Evolutionary conservation across 23 tunicate species (phyloP).

Genomic region (Halocynthia roretzi): DNA sequence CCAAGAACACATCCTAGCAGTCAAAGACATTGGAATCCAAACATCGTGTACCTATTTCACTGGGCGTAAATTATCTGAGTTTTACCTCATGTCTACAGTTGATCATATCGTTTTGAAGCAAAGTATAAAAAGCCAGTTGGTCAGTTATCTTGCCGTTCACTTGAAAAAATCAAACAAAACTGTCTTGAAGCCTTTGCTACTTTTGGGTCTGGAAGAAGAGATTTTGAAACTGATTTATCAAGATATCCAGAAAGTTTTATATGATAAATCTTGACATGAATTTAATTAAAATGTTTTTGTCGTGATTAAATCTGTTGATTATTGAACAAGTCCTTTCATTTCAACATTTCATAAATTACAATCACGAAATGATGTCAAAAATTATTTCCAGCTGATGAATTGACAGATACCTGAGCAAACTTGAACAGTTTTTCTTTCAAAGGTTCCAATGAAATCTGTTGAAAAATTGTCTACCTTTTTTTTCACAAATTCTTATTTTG

Average conservation of each 20-base stretch:
- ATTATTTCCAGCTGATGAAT: too few relatives aligned
- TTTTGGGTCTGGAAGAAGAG: conserved; percentile 1
- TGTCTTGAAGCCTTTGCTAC: not conserved
- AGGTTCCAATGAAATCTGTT: too few relatives aligned
- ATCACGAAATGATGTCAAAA: too few relatives aligned
- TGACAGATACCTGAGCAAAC: too few relatives aligned
- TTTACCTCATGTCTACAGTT: not conserved
- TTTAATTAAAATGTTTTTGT: not conserved
- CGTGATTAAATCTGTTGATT: too few relatives aligned
- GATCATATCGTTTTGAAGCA: not conserved
- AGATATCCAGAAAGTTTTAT: not conserved
- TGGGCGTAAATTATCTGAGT: conserved; percentile 4
- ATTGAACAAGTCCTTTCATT: too few relatives aligned
- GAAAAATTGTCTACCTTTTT: too few relatives aligned
- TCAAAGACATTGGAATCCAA: conserved; percentile 4
- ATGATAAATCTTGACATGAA: not conserved
- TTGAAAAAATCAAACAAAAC: not conserved
- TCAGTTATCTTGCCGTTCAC: not conserved
- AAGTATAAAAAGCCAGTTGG: not conserved
- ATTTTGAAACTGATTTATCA: not conserved
- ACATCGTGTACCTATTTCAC: conserved; percentile 3
- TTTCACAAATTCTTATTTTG: too few relatives aligned
- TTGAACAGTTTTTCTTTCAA: too few relatives aligned
- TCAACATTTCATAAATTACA: too few relatives aligned
- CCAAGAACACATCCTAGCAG: conserved; percentile 1